Evolutionary conservation across 2,113 vertebrate genomes (phyloP), one percentile per base, ranked within the genome.

Genomic region (Brachyhypopomus gauderio): DNA sequence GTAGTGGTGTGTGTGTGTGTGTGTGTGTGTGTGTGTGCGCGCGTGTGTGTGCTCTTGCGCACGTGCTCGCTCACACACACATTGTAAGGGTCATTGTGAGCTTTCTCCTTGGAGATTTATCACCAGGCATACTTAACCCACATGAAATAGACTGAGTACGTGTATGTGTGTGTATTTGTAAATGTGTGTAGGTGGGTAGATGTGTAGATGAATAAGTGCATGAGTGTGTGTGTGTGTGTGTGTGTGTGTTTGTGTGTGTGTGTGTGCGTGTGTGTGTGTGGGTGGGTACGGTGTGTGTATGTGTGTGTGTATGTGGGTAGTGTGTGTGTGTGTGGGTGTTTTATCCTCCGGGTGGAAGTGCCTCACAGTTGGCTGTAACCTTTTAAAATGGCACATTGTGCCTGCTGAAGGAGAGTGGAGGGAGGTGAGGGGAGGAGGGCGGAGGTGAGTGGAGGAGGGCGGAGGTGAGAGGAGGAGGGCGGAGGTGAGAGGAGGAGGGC

Each of bases 321-420:
- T 1, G 30, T 30, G 30, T 30, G 30, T 30, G 30, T 30, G 34
- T 69, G 36, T 34, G 69, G 73, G 83, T 82, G 70, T 72, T 45
- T 81, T 84, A 82, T 83, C 76, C 67, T 87, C 87, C 70, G 4
- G 52, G 58, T 76, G 84, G 81, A 87, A 72, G 80, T 84, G 86
- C 74, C 84, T 91, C 82, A 71, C 84, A 87, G 88, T 83, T 80
- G 75, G 41, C 41, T 25, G 77, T 90, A 90, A 89, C 89, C 90
- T 91, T 92, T 88, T 11, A 20, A 91, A 92, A 92, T 91, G 88
- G 87, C 86, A 91, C 87, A 74, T 73, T 84, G 89, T 91, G 90
- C 85, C 86, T 85, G 72, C 86, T 83, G 77, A 84, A 89, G 88
- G 88, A 81, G 88, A 84, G 75, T 85, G 75, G 27, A 82, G 84